A percentile compares a stretch with the other conserved stretches of the same genome.
Evolutionary conservation across 2,888 invertebrate species (phyloP).

Genomic region (Caenorhabditis drosophilae): DNA sequence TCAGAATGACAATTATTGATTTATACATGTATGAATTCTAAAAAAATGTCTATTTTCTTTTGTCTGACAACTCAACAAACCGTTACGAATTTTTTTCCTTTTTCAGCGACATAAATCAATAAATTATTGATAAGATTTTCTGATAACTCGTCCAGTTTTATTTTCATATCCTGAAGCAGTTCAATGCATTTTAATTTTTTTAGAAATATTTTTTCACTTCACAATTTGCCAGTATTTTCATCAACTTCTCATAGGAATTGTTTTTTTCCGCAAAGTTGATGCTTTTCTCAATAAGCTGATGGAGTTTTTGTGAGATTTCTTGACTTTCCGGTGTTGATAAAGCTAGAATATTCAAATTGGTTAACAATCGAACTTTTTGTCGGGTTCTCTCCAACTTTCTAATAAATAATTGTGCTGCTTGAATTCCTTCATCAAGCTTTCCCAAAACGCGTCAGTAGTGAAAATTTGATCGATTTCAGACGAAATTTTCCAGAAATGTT

Average conservation of each 20-base stretch:
- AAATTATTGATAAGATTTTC: neutral
- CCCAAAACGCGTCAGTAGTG: neutral
- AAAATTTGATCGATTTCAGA: neutral
- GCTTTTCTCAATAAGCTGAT: neutral
- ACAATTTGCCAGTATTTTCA: conserved; percentile 15
- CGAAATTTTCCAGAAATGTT: neutral
- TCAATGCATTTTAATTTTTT: neutral
- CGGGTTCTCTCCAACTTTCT: no score
- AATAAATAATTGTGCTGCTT: neutral
- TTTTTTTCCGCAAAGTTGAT: conserved; percentile 11
- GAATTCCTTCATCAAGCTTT: neutral
- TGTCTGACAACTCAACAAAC: neutral
- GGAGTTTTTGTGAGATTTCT: conserved; percentile 5
- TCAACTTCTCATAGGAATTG: conserved; percentile 5
- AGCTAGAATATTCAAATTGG: neutral
- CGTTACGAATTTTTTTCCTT: neutral
- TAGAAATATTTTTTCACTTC: neutral
- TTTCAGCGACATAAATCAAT: neutral
- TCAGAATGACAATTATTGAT: neutral
- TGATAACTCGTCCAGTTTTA: conserved; percentile 7
- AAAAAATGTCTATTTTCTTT: neutral
- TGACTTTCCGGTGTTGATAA: neutral
- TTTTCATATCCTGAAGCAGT: conserved; percentile 2
- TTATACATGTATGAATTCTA: neutral
- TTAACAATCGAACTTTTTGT: no score